These are phyloP conservation scores for Myotis vivesi DNA, from an alignment of 2,797 vertebrate genomes.

Conservation along the genomic window DNA sequence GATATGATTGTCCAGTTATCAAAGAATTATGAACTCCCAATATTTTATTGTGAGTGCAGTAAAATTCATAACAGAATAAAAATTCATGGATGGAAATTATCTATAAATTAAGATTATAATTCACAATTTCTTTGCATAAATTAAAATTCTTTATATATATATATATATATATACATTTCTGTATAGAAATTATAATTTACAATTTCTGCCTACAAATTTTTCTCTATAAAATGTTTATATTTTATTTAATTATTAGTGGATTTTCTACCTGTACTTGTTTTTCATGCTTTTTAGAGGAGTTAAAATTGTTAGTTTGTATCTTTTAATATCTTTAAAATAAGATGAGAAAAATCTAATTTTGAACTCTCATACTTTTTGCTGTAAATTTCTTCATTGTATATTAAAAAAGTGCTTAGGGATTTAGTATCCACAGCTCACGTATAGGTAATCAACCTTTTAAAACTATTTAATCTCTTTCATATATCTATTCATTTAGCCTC, in stretches of 20 bases:
- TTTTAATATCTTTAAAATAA: conserved; percentile 46
- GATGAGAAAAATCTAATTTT: conserved; percentile 35
- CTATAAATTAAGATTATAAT: neutral
- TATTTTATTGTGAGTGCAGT: neutral
- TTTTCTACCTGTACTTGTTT: neutral
- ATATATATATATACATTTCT: neutral
- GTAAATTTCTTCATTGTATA: neutral
- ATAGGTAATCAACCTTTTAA: neutral
- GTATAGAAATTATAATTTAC: conserved; percentile 14
- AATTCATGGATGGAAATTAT: neutral
- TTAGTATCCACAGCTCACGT: neutral
- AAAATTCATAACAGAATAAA: neutral
- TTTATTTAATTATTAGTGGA: conserved; percentile 5
- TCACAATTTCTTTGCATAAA: neutral
- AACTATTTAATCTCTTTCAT: neutral
- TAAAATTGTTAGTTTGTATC: conserved; percentile 40
- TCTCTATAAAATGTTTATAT: neutral
- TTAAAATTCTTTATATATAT: neutral
- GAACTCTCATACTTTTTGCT: neutral
- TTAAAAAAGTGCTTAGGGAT: neutral
- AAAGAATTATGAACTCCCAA: neutral
- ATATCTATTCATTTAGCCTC: neutral
- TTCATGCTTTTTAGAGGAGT: conserved; percentile 13
- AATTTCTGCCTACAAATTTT: conserved; percentile 11
- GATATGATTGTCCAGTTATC: neutral